Conservation (phyloP, 2,888 invertebrate species). For the Allolobophora icterica region DNA sequence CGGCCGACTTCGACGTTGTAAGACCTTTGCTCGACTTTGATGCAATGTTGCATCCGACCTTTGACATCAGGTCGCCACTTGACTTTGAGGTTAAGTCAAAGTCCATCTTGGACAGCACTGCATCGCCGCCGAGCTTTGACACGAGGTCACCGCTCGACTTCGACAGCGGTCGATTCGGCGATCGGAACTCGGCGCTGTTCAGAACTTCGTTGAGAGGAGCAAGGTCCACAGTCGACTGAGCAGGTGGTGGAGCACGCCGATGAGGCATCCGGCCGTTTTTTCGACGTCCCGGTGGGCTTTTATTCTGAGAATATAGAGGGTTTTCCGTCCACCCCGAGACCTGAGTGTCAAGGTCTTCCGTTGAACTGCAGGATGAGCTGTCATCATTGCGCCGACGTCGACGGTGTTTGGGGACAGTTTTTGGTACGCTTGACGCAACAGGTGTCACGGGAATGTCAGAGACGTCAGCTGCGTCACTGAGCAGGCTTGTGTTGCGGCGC, state of each 20-base stretch:
- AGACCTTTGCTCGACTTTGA: not conserved
- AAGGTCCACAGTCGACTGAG: conserved; percentile 37
- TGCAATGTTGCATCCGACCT: not conserved
- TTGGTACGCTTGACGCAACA: not conserved
- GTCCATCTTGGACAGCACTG: not conserved
- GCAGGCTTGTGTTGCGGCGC: not conserved
- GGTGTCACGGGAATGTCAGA: conserved; percentile 18
- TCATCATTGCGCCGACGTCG: conserved; percentile 23
- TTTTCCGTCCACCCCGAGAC: conserved; percentile 27
- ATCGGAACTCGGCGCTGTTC: conserved; percentile 29
- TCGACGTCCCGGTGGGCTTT: not conserved
- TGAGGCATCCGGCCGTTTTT: conserved; percentile 28
- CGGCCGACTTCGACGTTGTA: not conserved
- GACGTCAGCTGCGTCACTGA: not conserved
- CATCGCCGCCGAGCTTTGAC: not conserved
- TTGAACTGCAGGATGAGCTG: conserved; percentile 32
- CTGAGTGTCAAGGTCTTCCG: not conserved
- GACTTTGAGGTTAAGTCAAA: not conserved
- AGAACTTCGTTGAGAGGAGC: conserved; percentile 40
- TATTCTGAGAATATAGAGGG: conserved; percentile 28
- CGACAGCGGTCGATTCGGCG: not conserved
- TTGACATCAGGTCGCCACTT: not conserved
- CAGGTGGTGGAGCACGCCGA: not conserved
- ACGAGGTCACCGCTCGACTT: conserved; percentile 27
- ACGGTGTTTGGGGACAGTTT: not conserved